Conservation (phyloP, 2,888 invertebrate species). For the Acholoe squamosa region DNA sequence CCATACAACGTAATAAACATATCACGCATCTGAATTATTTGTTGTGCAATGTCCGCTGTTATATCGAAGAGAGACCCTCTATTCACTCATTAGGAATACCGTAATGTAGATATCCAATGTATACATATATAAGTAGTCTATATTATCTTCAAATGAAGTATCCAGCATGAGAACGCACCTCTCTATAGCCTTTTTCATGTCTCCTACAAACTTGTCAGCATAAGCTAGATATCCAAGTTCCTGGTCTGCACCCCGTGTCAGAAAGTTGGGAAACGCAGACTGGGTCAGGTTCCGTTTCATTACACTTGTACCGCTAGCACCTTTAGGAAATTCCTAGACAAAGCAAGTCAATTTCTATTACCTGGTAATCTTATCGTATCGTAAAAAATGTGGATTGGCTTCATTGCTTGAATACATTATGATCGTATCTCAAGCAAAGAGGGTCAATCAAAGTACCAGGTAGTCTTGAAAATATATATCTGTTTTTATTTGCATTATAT, state of each 20-base stretch:
- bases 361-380: too few species aligned
- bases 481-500: too few species aligned
- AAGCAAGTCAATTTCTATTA: background rate
- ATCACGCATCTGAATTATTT: too few species aligned
- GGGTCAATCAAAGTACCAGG: too few species aligned
- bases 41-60: too few species aligned
- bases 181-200: slow-evolving; percentile 63
- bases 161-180: slow-evolving; percentile 41
- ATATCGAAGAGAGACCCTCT: too few species aligned
- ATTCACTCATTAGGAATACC: too few species aligned
- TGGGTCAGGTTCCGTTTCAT: slow-evolving; percentile 55
- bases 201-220: slow-evolving; percentile 67
- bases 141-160: background rate
- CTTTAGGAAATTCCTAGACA: slow-evolving; percentile 63
- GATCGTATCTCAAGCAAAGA: too few species aligned
- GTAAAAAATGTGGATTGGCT: too few species aligned
- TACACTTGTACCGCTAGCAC: slow-evolving; percentile 59
- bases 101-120: background rate
- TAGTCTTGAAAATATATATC: too few species aligned
- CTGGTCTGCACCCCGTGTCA: background rate
- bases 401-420: too few species aligned
- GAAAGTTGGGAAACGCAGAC: slow-evolving; percentile 68
- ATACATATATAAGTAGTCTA: background rate
- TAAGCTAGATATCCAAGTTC: slow-evolving; percentile 66
- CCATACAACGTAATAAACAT: too few species aligned